Percentiles rank a stretch among this genome's conserved stretches.
These are phyloP conservation scores for Papilio demoleus DNA, from an alignment of 2,888 invertebrate genomes.

Conservation along the genomic window DNA sequence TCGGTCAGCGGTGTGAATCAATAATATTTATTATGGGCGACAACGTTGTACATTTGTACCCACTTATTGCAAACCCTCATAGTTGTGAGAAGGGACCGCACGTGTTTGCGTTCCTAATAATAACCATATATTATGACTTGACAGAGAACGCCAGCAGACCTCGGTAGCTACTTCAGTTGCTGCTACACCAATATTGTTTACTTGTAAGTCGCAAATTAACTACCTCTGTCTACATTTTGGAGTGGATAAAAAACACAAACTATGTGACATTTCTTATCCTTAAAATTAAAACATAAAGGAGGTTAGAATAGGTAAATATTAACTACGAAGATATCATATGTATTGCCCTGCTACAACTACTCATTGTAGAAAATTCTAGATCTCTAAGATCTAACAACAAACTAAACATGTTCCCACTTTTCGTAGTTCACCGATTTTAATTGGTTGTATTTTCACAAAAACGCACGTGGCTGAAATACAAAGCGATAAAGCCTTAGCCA, in stretches of 20 bases:
- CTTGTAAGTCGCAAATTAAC: neutral
- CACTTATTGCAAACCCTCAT: slow-evolving; percentile 55
- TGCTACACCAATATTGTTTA: slow-evolving; percentile 1
- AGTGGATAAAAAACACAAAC: too few species aligned
- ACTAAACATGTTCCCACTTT: slow-evolving; percentile 19
- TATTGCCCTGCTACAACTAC: too few species aligned
- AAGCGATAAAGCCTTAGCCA: slow-evolving; percentile 49
- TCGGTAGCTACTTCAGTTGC: slow-evolving; percentile 22
- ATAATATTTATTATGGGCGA: slow-evolving; percentile 68
- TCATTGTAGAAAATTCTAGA: neutral
- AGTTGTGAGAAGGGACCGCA: slow-evolving; percentile 48
- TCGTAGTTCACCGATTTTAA: slow-evolving; percentile 33
- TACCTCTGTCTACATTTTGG: neutral
- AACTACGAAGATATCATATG: too few species aligned
- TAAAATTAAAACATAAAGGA: too few species aligned
- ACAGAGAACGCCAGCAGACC: slow-evolving; percentile 37
- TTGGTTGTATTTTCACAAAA: slow-evolving; percentile 49
- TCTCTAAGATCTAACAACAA: neutral
- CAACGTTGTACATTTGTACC: slow-evolving; percentile 56
- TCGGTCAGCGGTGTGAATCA: slow-evolving; percentile 67
- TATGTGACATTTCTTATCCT: too few species aligned
- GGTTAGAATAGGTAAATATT: too few species aligned
- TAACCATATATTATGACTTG: slow-evolving; percentile 45
- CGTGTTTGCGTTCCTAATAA: slow-evolving; percentile 51
- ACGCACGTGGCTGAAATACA: slow-evolving; percentile 55